Base-by-base conservation (phyloP, 2,888 invertebrate species). In the Brenthis ino region DNA sequence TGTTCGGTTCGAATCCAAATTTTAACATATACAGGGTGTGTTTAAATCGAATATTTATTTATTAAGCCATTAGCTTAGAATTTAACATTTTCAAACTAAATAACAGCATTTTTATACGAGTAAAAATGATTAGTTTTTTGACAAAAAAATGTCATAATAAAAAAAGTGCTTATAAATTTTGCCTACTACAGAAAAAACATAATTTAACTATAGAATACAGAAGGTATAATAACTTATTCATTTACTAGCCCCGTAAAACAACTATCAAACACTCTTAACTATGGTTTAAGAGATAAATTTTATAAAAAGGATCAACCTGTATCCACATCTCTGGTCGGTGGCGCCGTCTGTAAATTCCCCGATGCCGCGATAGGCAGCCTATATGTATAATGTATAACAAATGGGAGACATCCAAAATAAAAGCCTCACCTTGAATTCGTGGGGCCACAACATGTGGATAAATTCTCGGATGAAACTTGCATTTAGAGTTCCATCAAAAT, bases 301-400 rank as follows among this genome's bases (percentile, higher is more conserved):
- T 33, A 43, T 2, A 60, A 43, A n/a, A 33, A 60, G 37, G 61
- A 67, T 14, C 69, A 84, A 64, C 85, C 90, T 90, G 87, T 92
- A 89, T 78, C 69, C 67, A 69, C 70, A 77, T 75, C 73, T 71
- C 68, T 81, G 83, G 81, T 76, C 85, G 83, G 84, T 92, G 91
- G 91, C 92, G 92, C 90, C 90, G 91, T 82, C 87, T 84, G 85
- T 79, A 88, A 88, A 91, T 91, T 88, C 89, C 83, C 88, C 88
- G 91, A 92, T 92, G 85, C 85, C 80, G 85, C 85, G 91, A 92
- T 91, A 91, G 84, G 87, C 82, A 76, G 85, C 85, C 83, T 82
- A 87, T 88, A 91, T 91, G 91, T 89, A 89, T 92, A 88, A 91
- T 92, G 91, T 93, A 93, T 93, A 90, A 93, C 92, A 92, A 91